Percentiles rank a stretch among this genome's conserved stretches.
Conservation (phyloP, 2,797 vertebrate species). For the Setipinna tenuifilis region DNA sequence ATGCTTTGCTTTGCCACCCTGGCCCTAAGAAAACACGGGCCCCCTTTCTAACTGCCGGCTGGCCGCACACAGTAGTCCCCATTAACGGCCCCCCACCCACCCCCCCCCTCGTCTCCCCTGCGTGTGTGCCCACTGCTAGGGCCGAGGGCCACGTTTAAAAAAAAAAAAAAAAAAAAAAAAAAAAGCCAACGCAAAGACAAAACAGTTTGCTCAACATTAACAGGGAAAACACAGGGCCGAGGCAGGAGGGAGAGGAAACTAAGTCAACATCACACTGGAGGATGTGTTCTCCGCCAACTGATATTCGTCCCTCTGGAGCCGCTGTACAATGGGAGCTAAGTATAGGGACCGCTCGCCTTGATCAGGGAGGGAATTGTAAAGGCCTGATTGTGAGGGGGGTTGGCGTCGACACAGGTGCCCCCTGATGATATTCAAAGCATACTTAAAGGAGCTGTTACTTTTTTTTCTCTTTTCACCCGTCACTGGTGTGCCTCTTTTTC, state of each 20-base stretch:
- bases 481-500: not conserved
- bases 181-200: constrained; percentile 95
- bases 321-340: constrained; percentile 65
- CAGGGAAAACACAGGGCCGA: constrained; percentile 74
- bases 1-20: constrained; percentile 98
- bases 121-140: constrained; percentile 77
- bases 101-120: constrained; percentile 31
- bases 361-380: constrained; percentile 48
- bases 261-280: constrained; percentile 79
- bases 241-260: constrained; percentile 69
- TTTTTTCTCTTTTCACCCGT: not conserved
- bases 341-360: constrained; percentile 47
- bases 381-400: not conserved
- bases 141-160: constrained; percentile 75
- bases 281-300: constrained; percentile 73
- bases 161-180: constrained; percentile 71
- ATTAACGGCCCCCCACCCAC: constrained; percentile 86
- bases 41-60: constrained; percentile 88
- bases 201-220: constrained; percentile 98
- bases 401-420: constrained; percentile 66
- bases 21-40: constrained; percentile 96
- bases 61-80: constrained; percentile 90
- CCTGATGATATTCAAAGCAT: constrained; percentile 55
- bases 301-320: constrained; percentile 64
- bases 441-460: constrained; percentile 21